Evolutionary conservation across 1,140 invertebrate species (phyloP), one percentile per base, ranked within the genome.

Genomic region (Vollenhovia emeryi): DNA sequence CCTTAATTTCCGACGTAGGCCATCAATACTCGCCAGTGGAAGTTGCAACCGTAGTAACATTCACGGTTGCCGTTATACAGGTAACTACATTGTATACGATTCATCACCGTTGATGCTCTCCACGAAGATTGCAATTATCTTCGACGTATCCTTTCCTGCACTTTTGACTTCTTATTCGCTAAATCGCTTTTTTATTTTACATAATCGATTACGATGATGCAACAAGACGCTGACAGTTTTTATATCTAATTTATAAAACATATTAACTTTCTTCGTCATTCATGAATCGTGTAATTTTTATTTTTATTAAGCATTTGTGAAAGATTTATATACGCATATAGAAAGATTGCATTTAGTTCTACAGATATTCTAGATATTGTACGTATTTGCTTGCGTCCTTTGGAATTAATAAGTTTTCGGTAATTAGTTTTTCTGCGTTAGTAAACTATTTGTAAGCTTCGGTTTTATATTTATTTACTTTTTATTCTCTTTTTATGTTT

Each of bases 1-100:
- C 84, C 40, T 52, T 84, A 59, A 59, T 71, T 64, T 84, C 45
- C 69, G 30, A 87, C 43, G 55, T 66, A 0, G 80, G 73, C n/a
- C 84, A 75, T 27, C 92, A 91, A 40, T 96, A 96, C 90, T 95
- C 96, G 0, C 95, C 96, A 0, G 91, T 96, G 6, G 95, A 97
- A 95, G 96, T 98, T 5, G 96, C 96, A 9, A 96, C 96, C 18
- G 95, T 96, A 18, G 95, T 98, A 1, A 96, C 96, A 48, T 96
- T 98, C 85, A 94, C 95, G 9, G 97, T 97, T 7, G 97, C 97
- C 8, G 82, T 97, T 11, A 96, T 96, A 89, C 97, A 98, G 95
- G 97, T 97, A 95, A 71, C 15, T 45, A 13, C 36, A 45, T 57
- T n/a, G 33, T 21, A 27, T 5, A 21, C 18, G 55, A 71, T 43